Percentiles rank a stretch among this genome's conserved stretches.
Conservation (phyloP, 2,888 invertebrate genomes). For the Hirtodrosophila confusa region DNA sequence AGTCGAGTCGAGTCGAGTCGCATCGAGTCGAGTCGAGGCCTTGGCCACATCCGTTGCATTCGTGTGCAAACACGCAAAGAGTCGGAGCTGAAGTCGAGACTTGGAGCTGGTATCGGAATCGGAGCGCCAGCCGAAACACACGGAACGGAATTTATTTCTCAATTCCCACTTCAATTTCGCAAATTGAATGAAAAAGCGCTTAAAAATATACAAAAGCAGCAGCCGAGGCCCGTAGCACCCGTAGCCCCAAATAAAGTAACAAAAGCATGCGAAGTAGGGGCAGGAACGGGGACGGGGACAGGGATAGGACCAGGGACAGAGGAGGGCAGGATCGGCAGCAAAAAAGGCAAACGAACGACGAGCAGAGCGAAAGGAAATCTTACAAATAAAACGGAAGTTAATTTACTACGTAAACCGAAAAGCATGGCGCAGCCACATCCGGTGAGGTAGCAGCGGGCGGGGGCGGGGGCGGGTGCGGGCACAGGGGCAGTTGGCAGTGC, state of each 20-base stretch:
- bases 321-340: constrained; percentile 41
- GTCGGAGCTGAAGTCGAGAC: constrained; percentile 14
- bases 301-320: constrained; percentile 11
- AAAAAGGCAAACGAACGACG: constrained; percentile 60
- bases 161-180: constrained; percentile 83
- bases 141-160: constrained; percentile 81
- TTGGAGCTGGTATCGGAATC: constrained; percentile 37
- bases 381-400: constrained; percentile 82
- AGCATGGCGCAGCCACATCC: constrained; percentile 81
- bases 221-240: constrained; percentile 5
- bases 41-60: constrained; percentile 70
- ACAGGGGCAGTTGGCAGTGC: neutral
- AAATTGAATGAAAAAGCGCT: constrained; percentile 83
- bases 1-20: neutral
- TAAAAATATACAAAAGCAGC: constrained; percentile 79
- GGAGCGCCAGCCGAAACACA: constrained; percentile 54
- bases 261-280: constrained; percentile 52
- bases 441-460: constrained; percentile 25
- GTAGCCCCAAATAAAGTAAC: constrained; percentile 63
- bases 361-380: constrained; percentile 78
- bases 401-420: constrained; percentile 82
- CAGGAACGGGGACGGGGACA: constrained; percentile 29
- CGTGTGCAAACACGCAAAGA: constrained; percentile 64
- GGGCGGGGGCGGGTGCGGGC: constrained; percentile 1
- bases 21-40: constrained; percentile 9